Conservation (phyloP, 2,113 vertebrate species). For the Epinephelus cyanopodus region DNA sequence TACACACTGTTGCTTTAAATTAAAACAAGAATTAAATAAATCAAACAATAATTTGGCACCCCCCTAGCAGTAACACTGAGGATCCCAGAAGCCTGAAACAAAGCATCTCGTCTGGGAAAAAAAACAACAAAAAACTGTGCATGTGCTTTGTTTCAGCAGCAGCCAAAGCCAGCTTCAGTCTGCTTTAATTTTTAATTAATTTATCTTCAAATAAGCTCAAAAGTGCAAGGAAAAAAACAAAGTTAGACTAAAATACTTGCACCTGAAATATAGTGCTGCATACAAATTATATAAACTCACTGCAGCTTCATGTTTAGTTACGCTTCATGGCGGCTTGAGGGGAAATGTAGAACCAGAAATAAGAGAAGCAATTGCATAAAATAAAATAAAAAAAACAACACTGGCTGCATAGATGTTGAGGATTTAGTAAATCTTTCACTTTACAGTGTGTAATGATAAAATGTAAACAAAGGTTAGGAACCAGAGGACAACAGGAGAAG, state of each 20-base stretch:
- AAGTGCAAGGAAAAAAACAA: neutral
- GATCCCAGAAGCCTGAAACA: too few species aligned
- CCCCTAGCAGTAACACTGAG: too few species aligned
- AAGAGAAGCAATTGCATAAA: neutral
- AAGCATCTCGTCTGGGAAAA: neutral
- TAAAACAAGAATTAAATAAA: too few species aligned
- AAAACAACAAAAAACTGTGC: neutral
- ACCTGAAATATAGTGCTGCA: neutral
- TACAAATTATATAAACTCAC: constrained; percentile 1
- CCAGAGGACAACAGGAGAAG: neutral
- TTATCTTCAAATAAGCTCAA: neutral
- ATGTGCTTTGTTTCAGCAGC: neutral
- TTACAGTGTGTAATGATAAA: neutral
- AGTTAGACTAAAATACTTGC: neutral
- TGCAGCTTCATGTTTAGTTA: constrained; percentile 34
- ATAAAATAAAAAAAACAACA: neutral
- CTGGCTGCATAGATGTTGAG: neutral
- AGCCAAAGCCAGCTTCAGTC: neutral
- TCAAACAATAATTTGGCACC: too few species aligned
- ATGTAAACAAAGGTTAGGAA: neutral
- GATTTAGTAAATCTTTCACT: neutral
- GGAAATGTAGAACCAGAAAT: neutral
- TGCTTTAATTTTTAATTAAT: neutral
- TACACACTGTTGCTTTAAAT: too few species aligned
- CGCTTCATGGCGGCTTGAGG: constrained; percentile 16